These are phyloP conservation scores for Austrofundulus limnaeus DNA, from an alignment of 2,113 vertebrate genomes.

Conservation along the genomic window DNA sequence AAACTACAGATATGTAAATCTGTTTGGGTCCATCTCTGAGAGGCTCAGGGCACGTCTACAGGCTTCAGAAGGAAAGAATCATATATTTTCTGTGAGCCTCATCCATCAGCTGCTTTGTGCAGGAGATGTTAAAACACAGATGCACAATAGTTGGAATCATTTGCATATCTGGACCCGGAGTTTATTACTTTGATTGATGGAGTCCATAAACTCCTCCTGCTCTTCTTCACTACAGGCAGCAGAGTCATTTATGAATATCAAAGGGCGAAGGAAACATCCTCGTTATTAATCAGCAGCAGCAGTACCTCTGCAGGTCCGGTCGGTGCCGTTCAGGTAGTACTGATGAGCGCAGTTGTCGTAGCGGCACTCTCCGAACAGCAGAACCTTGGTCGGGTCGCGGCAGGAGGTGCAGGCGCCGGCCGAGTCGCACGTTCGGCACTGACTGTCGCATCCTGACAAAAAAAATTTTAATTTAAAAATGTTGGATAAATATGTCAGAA, in stretches of 20 bases:
- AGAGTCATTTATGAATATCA: slow-evolving; percentile 47
- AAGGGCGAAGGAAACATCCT: slow-evolving; percentile 18
- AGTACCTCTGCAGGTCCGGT: slow-evolving; percentile 87
- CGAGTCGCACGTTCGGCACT: slow-evolving; percentile 85
- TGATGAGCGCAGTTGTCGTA: slow-evolving; percentile 89
- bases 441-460: slow-evolving; percentile 80
- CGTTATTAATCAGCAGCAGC: slow-evolving; percentile 4
- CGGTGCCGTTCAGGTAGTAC: slow-evolving; percentile 88
- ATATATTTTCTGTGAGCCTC: slow-evolving; percentile 13
- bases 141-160: slow-evolving; percentile 12
- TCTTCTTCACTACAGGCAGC: slow-evolving; percentile 28
- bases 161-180: slow-evolving; percentile 41
- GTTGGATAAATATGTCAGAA: neutral
- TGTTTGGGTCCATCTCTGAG: neutral
- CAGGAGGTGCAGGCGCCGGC: slow-evolving; percentile 83
- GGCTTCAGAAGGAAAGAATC: neutral
- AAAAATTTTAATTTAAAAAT: neutral
- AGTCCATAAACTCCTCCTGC: slow-evolving; percentile 24
- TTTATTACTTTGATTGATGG: slow-evolving; percentile 56
- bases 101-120: slow-evolving; percentile 22
- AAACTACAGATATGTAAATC: neutral
- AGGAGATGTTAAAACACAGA: slow-evolving; percentile 18
- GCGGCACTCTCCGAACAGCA: slow-evolving; percentile 92
- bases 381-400: slow-evolving; percentile 85
- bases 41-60: neutral